phyloP scores from a whole-genome alignment of 2,797 vertebrate species.

The Carapus acus region DNA sequence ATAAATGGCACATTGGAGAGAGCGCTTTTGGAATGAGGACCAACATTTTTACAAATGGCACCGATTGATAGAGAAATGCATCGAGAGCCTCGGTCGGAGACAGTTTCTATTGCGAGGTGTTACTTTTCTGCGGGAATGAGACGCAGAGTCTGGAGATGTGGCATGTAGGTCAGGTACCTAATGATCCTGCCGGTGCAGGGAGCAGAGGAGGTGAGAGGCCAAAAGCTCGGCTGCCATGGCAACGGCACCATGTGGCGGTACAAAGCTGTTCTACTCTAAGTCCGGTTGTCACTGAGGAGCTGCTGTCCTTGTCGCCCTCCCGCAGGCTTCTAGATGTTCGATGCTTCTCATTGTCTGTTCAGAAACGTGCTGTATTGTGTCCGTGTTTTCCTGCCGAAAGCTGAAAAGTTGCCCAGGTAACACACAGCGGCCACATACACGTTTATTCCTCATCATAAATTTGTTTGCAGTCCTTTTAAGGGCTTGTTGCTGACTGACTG shows the following conservation, averaged over 20 bases:
- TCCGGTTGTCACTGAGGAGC: conserved; percentile 18
- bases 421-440: conserved; percentile 18
- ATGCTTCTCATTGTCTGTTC: conserved; percentile 7
- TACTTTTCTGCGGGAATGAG: conserved; percentile 26
- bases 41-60: conserved; percentile 53
- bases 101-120: conserved; percentile 17
- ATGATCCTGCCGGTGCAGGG: conserved; percentile 19
- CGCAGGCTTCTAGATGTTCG: conserved; percentile 36
- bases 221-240: conserved; percentile 37
- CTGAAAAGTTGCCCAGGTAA: conserved; percentile 7
- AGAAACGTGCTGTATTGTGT: background rate
- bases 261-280: conserved; percentile 24
- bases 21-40: conserved; percentile 48
- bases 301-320: conserved; percentile 12
- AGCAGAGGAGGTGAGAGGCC: conserved; percentile 29
- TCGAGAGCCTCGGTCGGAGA: conserved; percentile 32
- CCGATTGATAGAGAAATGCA: conserved; percentile 41
- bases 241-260: conserved; percentile 32
- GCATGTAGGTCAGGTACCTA: conserved; percentile 1
- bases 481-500: conserved; percentile 3
- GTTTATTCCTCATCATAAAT: conserved; percentile 9
- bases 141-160: conserved; percentile 28
- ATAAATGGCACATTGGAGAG: conserved; percentile 69
- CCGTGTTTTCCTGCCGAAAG: background rate
- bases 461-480: background rate